Evolutionary conservation across 2,888 invertebrate species (phyloP), one percentile per base, ranked within the genome.

Genomic region (Galeruca laticollis): DNA sequence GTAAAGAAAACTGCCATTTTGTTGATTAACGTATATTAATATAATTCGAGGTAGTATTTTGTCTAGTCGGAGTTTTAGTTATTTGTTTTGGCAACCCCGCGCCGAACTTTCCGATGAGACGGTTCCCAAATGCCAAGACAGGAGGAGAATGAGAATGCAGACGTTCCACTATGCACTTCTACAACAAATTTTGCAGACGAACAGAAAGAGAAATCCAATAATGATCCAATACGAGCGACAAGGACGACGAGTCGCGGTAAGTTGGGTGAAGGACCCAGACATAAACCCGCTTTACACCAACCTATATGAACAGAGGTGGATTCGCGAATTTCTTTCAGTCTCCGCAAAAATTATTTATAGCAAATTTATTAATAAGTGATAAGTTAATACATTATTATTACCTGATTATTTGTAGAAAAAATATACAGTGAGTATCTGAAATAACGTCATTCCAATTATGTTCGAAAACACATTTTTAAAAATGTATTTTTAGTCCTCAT

Each of bases 231-330:
- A 54, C 52, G 62, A 54, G 69, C 47, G 70, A 78, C 71, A 70
- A 73, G 74, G 78, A 77, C 68, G 70, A 72, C 60, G 71, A 72
- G 82, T 81, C 82, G 82, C 82, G 82, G 84, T 85, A 84, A 83
- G 84, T 85, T 85, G 84, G 86, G 86, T 86, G 85, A 86, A 86
- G 85, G 86, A 86, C 86, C 86, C 86, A 86, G 86, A 86, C 86
- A 80, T 66, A 66, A 82, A 78, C 81, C 83, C 80, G 82, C 79
- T 82, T 84, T 79, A 84, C 84, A 84, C 84, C 79, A 78, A 75
- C 78, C 73, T 78, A 77, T 59, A 47, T 5, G 6, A 49, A 57
- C 56, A 57, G 56, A 18, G 31, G 6, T 31, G 56, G 20, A 73
- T 21, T 52, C 26, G 52, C 52, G 2, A 26, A 52, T 21, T 11